Percentiles rank a stretch among this genome's conserved stretches.
Evolutionary conservation across 2,797 vertebrate genomes (phyloP).

Genomic region (Thamnophis elegans): DNA sequence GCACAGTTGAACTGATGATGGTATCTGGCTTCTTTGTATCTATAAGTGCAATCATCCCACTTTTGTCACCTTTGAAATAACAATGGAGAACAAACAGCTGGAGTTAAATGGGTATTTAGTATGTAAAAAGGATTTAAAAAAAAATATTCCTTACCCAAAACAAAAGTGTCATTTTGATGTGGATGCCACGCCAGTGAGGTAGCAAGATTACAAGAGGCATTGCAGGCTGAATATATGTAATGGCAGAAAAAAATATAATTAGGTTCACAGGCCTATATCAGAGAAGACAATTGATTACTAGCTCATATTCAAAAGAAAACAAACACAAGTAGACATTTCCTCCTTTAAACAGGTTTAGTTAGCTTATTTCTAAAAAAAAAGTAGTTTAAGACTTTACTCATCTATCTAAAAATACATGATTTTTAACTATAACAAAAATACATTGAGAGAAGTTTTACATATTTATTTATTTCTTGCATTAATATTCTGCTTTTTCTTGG

Average conservation of each 20-base stretch:
- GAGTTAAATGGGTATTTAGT: background rate
- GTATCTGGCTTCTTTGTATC: slow-evolving; percentile 79
- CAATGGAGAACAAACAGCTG: background rate
- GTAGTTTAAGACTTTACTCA: background rate
- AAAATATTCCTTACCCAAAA: slow-evolving; percentile 79
- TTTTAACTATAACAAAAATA: background rate
- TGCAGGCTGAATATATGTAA: slow-evolving; percentile 67
- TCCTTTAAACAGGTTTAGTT: background rate
- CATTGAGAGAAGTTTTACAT: background rate
- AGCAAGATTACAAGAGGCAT: slow-evolving; percentile 76
- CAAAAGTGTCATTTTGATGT: slow-evolving; percentile 82
- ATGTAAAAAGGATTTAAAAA: background rate
- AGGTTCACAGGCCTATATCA: background rate
- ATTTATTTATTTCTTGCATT: background rate
- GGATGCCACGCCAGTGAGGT: slow-evolving; percentile 89
- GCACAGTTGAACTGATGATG: slow-evolving; percentile 69
- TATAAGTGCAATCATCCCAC: slow-evolving; percentile 82
- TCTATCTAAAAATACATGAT: background rate
- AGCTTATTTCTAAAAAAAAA: background rate
- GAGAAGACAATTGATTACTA: background rate
- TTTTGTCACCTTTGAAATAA: slow-evolving; percentile 83
- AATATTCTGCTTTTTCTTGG: background rate
- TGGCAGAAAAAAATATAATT: background rate
- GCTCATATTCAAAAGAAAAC: background rate
- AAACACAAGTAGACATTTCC: background rate